Evolutionary conservation across 2,113 vertebrate genomes (phyloP).

Genomic region (Salvelinus fontinalis): DNA sequence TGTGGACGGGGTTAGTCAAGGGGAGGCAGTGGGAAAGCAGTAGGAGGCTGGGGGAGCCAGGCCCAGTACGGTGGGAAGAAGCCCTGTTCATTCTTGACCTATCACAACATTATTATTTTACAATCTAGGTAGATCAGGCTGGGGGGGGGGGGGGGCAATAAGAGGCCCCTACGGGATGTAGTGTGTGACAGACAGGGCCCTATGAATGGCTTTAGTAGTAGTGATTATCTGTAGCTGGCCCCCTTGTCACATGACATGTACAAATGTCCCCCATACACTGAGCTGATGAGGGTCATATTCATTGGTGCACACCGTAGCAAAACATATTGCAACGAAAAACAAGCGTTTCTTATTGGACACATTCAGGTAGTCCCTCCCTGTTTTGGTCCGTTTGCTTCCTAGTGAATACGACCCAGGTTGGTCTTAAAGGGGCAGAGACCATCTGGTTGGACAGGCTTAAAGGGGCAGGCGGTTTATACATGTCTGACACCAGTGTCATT

Average conservation of each 20-base stretch:
- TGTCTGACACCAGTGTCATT: constrained; percentile 8
- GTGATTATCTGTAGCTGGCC: constrained; percentile 26
- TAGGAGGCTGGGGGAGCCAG: constrained; percentile 1
- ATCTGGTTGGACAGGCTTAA: too few relatives aligned
- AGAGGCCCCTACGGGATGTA: constrained; percentile 30
- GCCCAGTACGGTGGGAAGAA: constrained; percentile 12
- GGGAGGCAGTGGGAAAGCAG: not conserved
- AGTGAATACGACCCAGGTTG: not conserved
- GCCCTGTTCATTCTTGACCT: constrained; percentile 25
- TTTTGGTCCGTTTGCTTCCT: too few relatives aligned
- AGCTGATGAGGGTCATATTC: constrained; percentile 5
- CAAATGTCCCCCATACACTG: not conserved
- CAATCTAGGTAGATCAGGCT: constrained; percentile 50
- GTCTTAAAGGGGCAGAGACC: constrained; percentile 2
- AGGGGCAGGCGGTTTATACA: constrained; percentile 18
- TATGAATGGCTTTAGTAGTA: constrained; percentile 25
- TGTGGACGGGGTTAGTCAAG: constrained; percentile 52
- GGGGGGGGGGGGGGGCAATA: constrained; percentile 31
- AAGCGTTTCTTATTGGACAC: too few relatives aligned
- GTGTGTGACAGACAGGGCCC: constrained; percentile 14
- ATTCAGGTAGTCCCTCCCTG: too few relatives aligned
- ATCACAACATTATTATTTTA: constrained; percentile 32
- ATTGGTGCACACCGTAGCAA: too few relatives aligned
- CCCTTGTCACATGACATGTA: constrained; percentile 30
- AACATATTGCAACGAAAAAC: too few relatives aligned